phyloP scores from a whole-genome alignment of 1,140 invertebrate species.

The Drosophila pectinifera region DNA sequence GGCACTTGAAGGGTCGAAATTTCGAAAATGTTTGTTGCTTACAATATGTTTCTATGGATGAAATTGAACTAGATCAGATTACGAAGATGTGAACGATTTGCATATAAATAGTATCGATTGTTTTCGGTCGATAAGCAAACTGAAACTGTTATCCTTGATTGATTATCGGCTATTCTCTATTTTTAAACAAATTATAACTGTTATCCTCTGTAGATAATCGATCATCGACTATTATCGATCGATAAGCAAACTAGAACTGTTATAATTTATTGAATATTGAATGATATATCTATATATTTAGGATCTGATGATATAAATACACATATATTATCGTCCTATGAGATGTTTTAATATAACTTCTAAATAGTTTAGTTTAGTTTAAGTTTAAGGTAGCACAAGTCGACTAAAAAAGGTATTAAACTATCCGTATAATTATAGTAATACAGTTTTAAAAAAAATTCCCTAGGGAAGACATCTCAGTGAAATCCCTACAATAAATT shows the following conservation, averaged over 20 bases:
- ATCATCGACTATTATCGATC: background rate
- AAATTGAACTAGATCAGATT: background rate
- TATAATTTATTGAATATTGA: background rate
- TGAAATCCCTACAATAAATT: too few species aligned
- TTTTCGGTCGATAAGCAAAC: background rate
- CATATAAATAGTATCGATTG: background rate
- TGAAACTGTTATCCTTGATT: background rate
- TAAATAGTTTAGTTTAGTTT: too few species aligned
- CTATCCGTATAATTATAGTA: too few species aligned
- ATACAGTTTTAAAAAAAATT: too few species aligned
- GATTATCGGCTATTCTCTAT: background rate
- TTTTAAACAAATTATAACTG: background rate
- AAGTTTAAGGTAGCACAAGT: too few species aligned
- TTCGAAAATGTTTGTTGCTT: background rate
- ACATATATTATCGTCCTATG: too few species aligned
- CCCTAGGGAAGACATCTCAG: too few species aligned
- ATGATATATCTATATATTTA: background rate
- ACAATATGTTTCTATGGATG: too few species aligned
- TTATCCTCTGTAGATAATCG: background rate
- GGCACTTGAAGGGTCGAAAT: background rate
- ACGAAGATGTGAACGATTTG: background rate
- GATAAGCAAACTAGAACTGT: background rate
- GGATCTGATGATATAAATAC: too few species aligned
- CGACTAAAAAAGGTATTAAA: too few species aligned
- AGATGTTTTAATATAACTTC: too few species aligned